Base-by-base conservation (phyloP, 2,888 invertebrate species). In the Ectemnius continuus region DNA sequence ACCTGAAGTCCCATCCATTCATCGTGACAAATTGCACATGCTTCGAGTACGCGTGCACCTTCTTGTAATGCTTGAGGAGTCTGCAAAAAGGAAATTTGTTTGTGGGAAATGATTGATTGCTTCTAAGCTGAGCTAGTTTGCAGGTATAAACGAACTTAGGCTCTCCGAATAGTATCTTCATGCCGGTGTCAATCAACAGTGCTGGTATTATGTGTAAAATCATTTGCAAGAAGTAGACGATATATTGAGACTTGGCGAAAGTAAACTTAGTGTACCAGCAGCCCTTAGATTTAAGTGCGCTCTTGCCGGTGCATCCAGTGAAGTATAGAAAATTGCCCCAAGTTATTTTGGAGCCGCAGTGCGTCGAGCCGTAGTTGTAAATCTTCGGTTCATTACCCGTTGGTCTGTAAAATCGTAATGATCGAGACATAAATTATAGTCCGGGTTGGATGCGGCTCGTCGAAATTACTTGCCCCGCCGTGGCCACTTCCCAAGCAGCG, bases 311-410 rank as follows among this genome's bases (percentile, higher is more conserved):
- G 71, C 93, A 92, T 11, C 90, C 88, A 81, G 93, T 94, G 3
- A 92, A 88, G 0, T 88, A 72, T 83, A 91, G 89, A 84, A 96
- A 96, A 60, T 95, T 93, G 0, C 92, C 93, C 98, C 98, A 99
- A 0, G 94, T 94, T 58, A 98, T 91, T 16, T 16, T 13, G 0
- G 94, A 94, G 87, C 97, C 97, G 75, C 96, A 93, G 1, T 93
- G 92, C 0, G 97, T 96, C 0, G 97, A 96, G 1, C 97, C 96
- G 89, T 95, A 97, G 91, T 98, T 98, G 92, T 96, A 98, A 59
- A 98, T 94, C 0, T 94, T 92, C 87, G 92, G 87, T 85, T 91
- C 88, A 82, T 92, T 88, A 82, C n/a, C 13, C 11, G 11, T 26
- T 4, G 8, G 14, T 4, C 52, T 52, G 16, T 5, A 52, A 52